A percentile compares a stretch with the other conserved stretches of the same genome.
phyloP scores from a whole-genome alignment of 2,888 invertebrate genomes.

The Nomada ruficornis region DNA sequence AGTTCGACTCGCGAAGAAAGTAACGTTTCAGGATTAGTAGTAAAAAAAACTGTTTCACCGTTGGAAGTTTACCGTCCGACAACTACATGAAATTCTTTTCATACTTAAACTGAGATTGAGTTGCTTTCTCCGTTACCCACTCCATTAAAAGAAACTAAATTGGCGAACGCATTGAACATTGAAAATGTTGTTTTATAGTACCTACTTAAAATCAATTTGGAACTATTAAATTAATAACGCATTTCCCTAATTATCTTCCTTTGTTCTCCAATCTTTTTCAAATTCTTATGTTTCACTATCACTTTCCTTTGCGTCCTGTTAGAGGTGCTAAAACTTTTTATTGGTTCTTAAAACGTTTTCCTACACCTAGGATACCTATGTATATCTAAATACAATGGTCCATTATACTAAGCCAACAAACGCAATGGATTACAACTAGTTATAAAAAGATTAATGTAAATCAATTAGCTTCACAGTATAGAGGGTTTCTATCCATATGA shows the following conservation, averaged over 20 bases:
- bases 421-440: too few relatives aligned
- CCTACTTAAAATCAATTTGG: not conserved
- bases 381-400: too few relatives aligned
- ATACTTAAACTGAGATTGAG: not conserved
- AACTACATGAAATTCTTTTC: conserved; percentile 44
- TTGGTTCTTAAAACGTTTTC: too few relatives aligned
- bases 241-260: not conserved
- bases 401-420: too few relatives aligned
- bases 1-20: conserved; percentile 54
- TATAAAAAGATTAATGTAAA: too few relatives aligned
- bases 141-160: not conserved
- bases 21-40: conserved; percentile 53
- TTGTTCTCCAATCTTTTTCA: not conserved
- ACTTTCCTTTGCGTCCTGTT: too few relatives aligned
- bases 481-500: too few relatives aligned
- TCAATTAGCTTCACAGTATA: too few relatives aligned
- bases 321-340: too few relatives aligned
- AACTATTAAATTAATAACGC: too few relatives aligned
- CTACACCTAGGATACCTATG: too few relatives aligned
- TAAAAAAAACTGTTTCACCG: conserved; percentile 48
- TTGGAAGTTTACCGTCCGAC: conserved; percentile 48
- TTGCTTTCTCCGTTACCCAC: not conserved
- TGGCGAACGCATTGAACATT: not conserved
- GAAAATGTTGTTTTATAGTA: too few relatives aligned
- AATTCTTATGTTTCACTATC: not conserved